phyloP scores from a whole-genome alignment of 2,797 vertebrate genomes.

The Sitta carolinensis region DNA sequence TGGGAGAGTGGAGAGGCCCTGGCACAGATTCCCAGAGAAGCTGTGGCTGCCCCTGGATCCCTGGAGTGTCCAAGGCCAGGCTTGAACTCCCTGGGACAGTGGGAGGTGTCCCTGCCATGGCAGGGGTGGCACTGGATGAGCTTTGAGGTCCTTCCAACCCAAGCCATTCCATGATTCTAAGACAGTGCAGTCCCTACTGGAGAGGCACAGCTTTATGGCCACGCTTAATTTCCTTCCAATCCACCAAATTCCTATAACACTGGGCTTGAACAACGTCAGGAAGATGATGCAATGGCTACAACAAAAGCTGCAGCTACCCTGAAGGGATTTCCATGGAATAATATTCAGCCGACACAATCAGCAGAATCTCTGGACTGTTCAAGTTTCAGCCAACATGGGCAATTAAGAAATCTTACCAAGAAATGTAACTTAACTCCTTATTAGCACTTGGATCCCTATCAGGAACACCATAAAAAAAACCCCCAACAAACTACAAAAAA shows the following conservation, averaged over 20 bases:
- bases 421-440: slow-evolving; percentile 54
- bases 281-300: slow-evolving; percentile 41
- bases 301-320: slow-evolving; percentile 26
- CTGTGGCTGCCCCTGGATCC: background rate
- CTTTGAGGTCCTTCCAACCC: background rate
- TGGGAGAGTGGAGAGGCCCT: accelerated
- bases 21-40: background rate
- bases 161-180: background rate
- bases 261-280: background rate
- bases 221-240: slow-evolving; percentile 22
- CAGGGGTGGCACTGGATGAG: accelerated
- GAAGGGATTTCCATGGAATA: slow-evolving; percentile 4
- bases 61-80: background rate
- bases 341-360: slow-evolving; percentile 46
- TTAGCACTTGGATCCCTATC: slow-evolving; percentile 49
- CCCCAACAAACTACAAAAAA: background rate
- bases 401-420: slow-evolving; percentile 43
- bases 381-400: background rate
- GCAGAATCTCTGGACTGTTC: slow-evolving; percentile 45
- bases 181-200: background rate
- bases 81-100: accelerated
- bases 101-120: background rate
- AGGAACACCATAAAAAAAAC: background rate
- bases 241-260: background rate
- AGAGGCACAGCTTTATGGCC: background rate